Evolutionary conservation across 2,113 vertebrate species (phyloP), one percentile per base, ranked within the genome.

Genomic region (Hemiprocne comata): DNA sequence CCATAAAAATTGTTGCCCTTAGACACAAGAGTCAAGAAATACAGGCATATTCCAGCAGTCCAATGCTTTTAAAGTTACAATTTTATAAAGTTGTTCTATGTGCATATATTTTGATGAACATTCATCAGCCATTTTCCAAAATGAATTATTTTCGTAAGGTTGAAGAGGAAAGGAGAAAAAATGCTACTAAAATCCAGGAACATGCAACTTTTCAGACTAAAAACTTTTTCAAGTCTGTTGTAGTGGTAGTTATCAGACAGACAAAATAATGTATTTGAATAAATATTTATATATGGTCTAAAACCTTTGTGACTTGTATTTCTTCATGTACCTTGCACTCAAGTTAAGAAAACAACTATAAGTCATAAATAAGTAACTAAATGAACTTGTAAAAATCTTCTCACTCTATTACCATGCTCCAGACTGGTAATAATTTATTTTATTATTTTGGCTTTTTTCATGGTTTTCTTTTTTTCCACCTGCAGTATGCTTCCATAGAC

Each of bases 311-410:
- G 33, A 81, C 55, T 94, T 91, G 17, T 48, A 65, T 66, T 94
- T 67, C 26, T 92, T 96, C 60, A 64, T 70, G 46, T 79, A 89
- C 54, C 71, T 95, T 95, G 29, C 61, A 96, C 38, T 44, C n/a
- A 94, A 84, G 44, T 96, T 94, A 87, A 95, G 78, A 87, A 96
- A 97, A 95, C 36, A 89, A 62, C 50, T 55, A 14, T 64, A 95
- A 95, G 18, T 88, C n/a, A 77, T 80, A 92, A 96, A 95, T 84
- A 96, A 92, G n/a, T 77, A 38, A 92, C 86, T 93, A 96, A 95
- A 94, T 87, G 54, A 96, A 84, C 38, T 69, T 40, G 23, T 58
- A 67, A 82, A 85, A 93, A 51, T 40, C 20, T 92, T 46, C 85
- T 77, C 94, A 80, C 16, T 73, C 31, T 79, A 66, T 92, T 93